A percentile compares a stretch with the other conserved stretches of the same genome.
Conservation (phyloP, 1,140 invertebrate species). For the Gryllus bimaculatus region DNA sequence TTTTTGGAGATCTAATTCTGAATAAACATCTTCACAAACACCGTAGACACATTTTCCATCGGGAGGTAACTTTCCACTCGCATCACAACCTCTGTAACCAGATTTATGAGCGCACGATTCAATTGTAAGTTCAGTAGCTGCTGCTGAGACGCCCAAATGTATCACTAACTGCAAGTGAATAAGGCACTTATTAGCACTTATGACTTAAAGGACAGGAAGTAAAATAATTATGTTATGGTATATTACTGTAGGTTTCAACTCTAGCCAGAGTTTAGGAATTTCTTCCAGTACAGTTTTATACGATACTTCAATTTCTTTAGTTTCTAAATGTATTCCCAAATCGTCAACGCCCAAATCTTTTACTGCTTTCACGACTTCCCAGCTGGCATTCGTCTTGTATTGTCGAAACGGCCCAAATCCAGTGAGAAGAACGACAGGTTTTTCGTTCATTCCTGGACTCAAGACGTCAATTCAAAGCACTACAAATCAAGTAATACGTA, state of each 20-base stretch:
- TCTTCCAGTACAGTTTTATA: background rate
- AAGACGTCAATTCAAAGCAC: too few relatives aligned
- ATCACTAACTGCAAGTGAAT: constrained; percentile 13
- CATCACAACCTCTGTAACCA: constrained; percentile 13
- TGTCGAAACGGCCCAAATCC: background rate
- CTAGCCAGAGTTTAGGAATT: background rate
- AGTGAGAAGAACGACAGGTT: background rate
- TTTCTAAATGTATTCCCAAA: background rate
- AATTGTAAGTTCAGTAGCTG: constrained; percentile 9
- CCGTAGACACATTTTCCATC: constrained; percentile 8
- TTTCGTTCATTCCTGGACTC: background rate
- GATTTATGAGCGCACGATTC: constrained; percentile 14
- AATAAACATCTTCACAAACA: background rate
- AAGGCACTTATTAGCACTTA: background rate
- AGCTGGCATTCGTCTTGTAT: background rate
- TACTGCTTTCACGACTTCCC: background rate
- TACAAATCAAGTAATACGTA: too few relatives aligned
- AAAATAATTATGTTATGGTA: background rate
- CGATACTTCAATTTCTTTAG: background rate
- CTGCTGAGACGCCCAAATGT: constrained; percentile 17
- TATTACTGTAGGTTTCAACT: background rate
- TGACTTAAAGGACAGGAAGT: background rate
- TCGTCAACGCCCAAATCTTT: background rate
- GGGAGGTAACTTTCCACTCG: constrained; percentile 12
- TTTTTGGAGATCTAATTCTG: constrained; percentile 6